A percentile compares a stretch with the other conserved stretches of the same genome.
These are phyloP conservation scores for Hephaestus fuliginosus DNA, from an alignment of 2,797 vertebrate genomes.

Conservation along the genomic window DNA sequence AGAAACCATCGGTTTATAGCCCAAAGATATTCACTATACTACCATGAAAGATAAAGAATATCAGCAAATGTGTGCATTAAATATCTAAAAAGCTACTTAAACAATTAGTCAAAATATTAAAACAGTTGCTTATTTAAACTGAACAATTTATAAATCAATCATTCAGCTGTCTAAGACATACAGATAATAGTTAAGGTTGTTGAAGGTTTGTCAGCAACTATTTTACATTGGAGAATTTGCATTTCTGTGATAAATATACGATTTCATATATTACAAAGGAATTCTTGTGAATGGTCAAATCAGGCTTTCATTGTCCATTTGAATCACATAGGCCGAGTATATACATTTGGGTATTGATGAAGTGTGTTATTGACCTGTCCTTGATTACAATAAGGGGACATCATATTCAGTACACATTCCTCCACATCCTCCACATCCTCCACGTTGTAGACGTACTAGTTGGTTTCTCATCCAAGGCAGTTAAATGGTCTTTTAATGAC, in stretches of 20 bases:
- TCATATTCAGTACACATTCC: constrained; percentile 22
- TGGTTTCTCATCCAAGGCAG: constrained; percentile 47
- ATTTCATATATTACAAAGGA: background rate
- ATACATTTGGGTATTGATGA: background rate
- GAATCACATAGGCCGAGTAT: background rate
- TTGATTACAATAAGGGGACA: background rate
- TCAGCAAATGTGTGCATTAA: background rate
- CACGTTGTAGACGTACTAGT: constrained; percentile 38
- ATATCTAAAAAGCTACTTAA: background rate
- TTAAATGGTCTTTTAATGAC: constrained; percentile 63
- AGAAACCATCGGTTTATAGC: too few relatives aligned
- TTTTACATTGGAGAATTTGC: background rate
- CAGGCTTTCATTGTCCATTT: background rate
- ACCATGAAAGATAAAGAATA: background rate
- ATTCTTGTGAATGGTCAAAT: background rate
- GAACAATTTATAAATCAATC: background rate
- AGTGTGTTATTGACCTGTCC: constrained; percentile 16
- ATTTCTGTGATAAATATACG: background rate
- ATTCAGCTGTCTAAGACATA: background rate
- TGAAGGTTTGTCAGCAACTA: background rate
- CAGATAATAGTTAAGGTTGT: background rate
- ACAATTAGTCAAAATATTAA: background rate
- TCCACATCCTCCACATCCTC: constrained; percentile 1
- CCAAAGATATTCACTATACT: too few relatives aligned
- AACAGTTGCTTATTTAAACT: background rate